Base-by-base conservation (phyloP, 2,888 invertebrate genomes). In the Drosophila prolongata region DNA sequence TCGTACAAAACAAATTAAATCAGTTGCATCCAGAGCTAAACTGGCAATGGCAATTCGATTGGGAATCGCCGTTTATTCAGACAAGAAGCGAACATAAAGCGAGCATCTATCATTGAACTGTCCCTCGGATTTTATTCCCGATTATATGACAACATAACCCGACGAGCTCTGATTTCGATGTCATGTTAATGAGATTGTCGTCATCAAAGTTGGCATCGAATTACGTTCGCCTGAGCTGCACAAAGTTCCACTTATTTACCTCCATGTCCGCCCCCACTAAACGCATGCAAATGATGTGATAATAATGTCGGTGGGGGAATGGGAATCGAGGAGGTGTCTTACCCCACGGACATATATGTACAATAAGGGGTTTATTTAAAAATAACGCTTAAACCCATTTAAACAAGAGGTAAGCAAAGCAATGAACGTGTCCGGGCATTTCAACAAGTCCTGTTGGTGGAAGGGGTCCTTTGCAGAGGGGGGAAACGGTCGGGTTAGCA, bases 111-210 rank as follows among this genome's bases (percentile, higher is more conserved):
- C 77, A 60, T 38, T 56, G 66, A 47, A 58, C 42, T 67, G 82
- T 55, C 57, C 55, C 67, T 65, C 57, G 49, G 64, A 64, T 72
- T 70, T 75, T 60, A 69, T 47, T 58, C 37, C 35, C 53, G 13
- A 16, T 68, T 73, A 70, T 77, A 69, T 66, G 85, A 70, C 62
- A 68, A 60, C 53, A 37, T 62, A 66, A 62, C 68, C 64, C 70
- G 56, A 60, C 58, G 34, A 46, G 54, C 70, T 44, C 65, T 49
- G 78, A 83, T 77, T 76, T 56, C 71, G 69, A 67, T 71, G 72
- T 77, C 78, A 80, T 74, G 77, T 77, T 83, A 82, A 82, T 86
- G 82, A 80, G 82, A 83, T 78, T 83, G 84, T 78, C 80, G 57
- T 80, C 65, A 47, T 68, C 71, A 80, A 68, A 75, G 79, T 79